Base-by-base conservation (phyloP, 2,113 vertebrate species). In the Oriolus oriolus region DNA sequence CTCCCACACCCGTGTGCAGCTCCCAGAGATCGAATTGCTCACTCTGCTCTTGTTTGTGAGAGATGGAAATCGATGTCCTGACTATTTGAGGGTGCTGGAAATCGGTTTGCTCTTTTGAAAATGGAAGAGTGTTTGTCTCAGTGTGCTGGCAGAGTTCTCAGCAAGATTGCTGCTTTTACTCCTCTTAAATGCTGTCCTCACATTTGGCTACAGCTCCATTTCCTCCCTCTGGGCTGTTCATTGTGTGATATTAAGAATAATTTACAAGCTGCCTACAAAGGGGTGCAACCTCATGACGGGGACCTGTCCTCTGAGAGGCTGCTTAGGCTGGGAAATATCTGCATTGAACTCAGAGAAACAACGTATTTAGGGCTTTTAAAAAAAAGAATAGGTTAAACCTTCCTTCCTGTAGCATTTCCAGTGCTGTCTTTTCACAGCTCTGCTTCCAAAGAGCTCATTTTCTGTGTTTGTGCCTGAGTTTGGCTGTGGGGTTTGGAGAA, bases 91-190 rank as follows among this genome's bases (percentile, higher is more conserved):
- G 75, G 30, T 28, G 45, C 64, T 90, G 61, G 76, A 41, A 91
- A 93, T 90, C 16, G 82, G 21, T 87, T 95, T 90, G 85, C 78
- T 83, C 74, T 94, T 91, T 90, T 9, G 53, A 31, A 76, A 76
- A 91, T 14, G 70, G 47, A 27, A 19, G 44, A n/a, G 65, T 3
- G 13, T 57, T 89, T 30, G 7, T 81, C 81, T 74, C 26, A 0
- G 3, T 9, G 31, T n/a, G 31, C 82, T 57, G 85, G 78, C 42
- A 21, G 85, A 79, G 82, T 71, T 85, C 79, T 93, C 39, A 6
- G 85, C 35, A 3, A 90, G 81, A 75, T 83, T 91, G 78, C 78
- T 90, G 87, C 92, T 77, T 93, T 89, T 56, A 47, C 44, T 64
- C 22, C 47, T 52, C 77, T 49, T 81, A 52, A 93, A 84, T 56